Conservation (phyloP, 2,888 invertebrate species). For the Apomyelois bistriatella region DNA sequence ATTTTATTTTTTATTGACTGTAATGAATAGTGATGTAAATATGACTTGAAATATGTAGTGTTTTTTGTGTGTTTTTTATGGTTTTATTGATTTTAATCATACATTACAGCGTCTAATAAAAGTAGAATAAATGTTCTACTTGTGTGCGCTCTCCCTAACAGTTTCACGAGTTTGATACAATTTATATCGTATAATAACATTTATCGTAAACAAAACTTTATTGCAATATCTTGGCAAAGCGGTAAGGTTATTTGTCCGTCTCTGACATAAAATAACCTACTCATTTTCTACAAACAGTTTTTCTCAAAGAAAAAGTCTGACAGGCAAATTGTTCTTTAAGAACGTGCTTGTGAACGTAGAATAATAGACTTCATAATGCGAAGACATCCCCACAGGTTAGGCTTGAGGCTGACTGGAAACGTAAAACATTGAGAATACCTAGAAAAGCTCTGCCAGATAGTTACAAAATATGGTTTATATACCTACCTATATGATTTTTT, state of each 20-base stretch:
- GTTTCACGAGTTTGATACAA: neutral
- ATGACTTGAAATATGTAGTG: no score
- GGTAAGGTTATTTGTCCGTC: conserved; percentile 2
- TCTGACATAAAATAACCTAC: neutral
- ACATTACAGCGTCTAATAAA: no score
- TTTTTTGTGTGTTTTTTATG: no score
- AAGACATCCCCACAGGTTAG: conserved; percentile 26
- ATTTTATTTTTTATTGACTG: no score
- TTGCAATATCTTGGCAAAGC: neutral
- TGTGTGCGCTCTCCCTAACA: no score
- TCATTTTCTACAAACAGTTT: conserved; percentile 12
- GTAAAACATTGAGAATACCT: neutral
- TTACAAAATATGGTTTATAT: no score
- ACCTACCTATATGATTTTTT: no score
- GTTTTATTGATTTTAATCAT: no score
- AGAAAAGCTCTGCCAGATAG: neutral
- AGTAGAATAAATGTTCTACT: no score
- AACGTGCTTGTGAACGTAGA: conserved; percentile 27
- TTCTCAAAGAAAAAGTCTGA: conserved; percentile 23
- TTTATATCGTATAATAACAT: neutral
- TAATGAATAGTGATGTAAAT: no score
- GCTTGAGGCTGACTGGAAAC: conserved; percentile 15
- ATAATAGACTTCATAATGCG: conserved; percentile 32
- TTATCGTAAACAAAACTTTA: conserved; percentile 7
- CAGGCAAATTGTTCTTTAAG: conserved; percentile 24